A percentile compares a stretch with the other conserved stretches of the same genome.
phyloP scores from a whole-genome alignment of 1,140 invertebrate species.

The Parapsyche elsis region DNA sequence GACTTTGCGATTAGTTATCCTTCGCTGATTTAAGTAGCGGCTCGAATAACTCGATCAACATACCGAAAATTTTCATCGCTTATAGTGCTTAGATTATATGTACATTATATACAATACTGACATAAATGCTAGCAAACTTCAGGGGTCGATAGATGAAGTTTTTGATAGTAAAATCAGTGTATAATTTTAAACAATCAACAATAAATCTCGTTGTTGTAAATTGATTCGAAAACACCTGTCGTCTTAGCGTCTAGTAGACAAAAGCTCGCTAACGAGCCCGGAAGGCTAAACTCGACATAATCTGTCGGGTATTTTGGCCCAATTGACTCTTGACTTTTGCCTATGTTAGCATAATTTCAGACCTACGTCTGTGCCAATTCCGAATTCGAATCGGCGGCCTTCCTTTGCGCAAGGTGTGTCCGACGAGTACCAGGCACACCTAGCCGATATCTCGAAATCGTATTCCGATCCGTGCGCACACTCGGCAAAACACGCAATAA shows the following conservation, averaged over 20 bases:
- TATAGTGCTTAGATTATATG: no score
- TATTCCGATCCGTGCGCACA: not conserved
- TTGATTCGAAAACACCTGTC: no score
- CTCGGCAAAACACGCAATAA: not conserved
- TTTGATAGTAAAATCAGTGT: no score
- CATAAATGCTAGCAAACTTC: no score
- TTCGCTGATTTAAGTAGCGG: no score
- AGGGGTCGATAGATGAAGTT: no score
- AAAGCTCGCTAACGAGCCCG: conserved; percentile 12
- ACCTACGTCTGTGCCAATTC: not conserved
- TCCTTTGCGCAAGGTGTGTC: conserved; percentile 26
- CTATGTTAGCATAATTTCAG: not conserved
- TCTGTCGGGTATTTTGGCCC: not conserved
- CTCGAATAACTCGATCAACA: no score
- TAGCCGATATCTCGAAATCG: conserved; percentile 5
- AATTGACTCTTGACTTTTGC: not conserved
- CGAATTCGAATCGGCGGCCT: conserved; percentile 21
- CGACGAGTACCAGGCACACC: not conserved
- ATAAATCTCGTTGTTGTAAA: no score
- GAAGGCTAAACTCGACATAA: not conserved
- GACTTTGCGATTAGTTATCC: no score
- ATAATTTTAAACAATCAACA: no score
- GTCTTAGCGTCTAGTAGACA: not conserved
- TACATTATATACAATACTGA: no score
- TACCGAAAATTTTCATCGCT: no score